Evolutionary conservation across 2,113 vertebrate genomes (phyloP), one percentile per base, ranked within the genome.

Genomic region (Pterocles orientalis): DNA sequence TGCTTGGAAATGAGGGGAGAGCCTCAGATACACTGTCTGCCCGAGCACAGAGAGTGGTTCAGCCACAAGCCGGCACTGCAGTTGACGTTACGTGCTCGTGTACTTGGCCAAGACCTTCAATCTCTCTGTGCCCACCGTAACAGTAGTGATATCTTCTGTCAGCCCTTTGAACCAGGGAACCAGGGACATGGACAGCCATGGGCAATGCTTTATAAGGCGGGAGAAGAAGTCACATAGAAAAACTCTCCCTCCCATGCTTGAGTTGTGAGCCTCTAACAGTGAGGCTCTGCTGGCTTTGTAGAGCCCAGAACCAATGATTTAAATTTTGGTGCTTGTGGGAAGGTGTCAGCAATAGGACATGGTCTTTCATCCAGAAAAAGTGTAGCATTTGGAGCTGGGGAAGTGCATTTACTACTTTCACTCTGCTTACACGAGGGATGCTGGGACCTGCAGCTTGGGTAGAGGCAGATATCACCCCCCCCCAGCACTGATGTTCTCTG

Each of bases 21-120:
- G 53, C 65, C 60, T 31, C 43, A 51, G 86, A 71, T 54, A 26
- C 2, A 53, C 18, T 39, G 28, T 8, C 47, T 1, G 1, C 12
- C 18, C 17, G n/a, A 23, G 65, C 48, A 73, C 41, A 18, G 12
- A 62, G 39, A 10, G 15, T 41, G 43, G 41, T 14, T 62, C 53
- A 86, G 66, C 29, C 34, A 24, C 34, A 18, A 17, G 24, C 56
- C 20, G 6, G 28, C 64, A 25, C 1, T 0, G 11, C 0, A 3
- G 60, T 39, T 43, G 50, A 19, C 19, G 21, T 26, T n/a, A 4
- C 7, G 7, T 48, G 39, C 79, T 75, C 0, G 0, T 43, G 65
- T 36, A 61, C 39, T 68, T 39, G 53, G 39, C 53, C 53, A 25
- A n/a, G 70, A 48, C 39, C 48, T 53, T n/a, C 50, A 34, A 3